These are phyloP conservation scores for Molossus molossus DNA, from an alignment of 2,797 vertebrate genomes.

Conservation along the genomic window DNA sequence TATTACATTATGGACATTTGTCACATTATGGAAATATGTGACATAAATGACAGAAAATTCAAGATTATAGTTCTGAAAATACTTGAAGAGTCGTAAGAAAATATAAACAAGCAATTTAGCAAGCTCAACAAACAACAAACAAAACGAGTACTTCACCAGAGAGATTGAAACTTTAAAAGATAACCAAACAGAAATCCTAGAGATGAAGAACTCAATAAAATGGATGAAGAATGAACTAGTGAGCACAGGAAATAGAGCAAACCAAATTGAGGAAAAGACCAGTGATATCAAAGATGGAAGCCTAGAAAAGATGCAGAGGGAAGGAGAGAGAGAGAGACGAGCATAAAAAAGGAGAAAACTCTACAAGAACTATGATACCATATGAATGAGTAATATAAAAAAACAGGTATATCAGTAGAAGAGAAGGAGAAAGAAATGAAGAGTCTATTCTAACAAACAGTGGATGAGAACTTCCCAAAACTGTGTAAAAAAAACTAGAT, in stretches of 20 bases:
- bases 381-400: no score
- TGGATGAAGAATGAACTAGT: background rate
- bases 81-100: background rate
- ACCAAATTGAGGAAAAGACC: background rate
- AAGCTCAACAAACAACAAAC: background rate
- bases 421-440: background rate
- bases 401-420: background rate
- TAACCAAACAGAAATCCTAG: background rate
- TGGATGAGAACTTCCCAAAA: no score
- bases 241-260: background rate
- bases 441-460: no score
- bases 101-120: background rate
- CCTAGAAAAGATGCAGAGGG: no score
- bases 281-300: background rate
- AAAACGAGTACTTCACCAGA: background rate
- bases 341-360: background rate
- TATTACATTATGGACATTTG: no score
- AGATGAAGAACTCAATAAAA: background rate
- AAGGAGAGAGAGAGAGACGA: background rate
- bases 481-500: no score
- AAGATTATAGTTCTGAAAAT: background rate
- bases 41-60: background rate
- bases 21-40: background rate
- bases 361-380: background rate
- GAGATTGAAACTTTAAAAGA: background rate